Evolutionary conservation across 2,888 invertebrate genomes (phyloP).

Genomic region (Clivina fossor): DNA sequence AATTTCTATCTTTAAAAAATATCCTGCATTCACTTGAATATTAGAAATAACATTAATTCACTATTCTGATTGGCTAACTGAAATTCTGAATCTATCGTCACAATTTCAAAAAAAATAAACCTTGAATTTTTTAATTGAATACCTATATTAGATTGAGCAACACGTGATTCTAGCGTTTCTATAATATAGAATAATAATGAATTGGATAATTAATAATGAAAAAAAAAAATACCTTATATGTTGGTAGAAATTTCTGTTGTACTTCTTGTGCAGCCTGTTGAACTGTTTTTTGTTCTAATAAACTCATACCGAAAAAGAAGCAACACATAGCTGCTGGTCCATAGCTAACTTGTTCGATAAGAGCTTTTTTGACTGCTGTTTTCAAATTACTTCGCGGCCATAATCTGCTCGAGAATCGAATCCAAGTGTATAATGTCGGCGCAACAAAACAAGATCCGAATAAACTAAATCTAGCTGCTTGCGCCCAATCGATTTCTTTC

Average conservation of each 20-base stretch:
- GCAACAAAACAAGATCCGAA: constrained; percentile 83
- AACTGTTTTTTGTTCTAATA: constrained; percentile 58
- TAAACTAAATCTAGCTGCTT: constrained; percentile 71
- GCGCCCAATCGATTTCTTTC: constrained; percentile 69
- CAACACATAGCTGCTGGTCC: constrained; percentile 61
- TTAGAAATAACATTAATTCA: no score
- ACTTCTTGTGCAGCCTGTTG: constrained; percentile 57
- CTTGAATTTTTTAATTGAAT: no score
- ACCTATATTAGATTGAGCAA: no score
- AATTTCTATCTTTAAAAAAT: no score
- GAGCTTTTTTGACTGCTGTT: constrained; percentile 69
- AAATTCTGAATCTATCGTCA: no score
- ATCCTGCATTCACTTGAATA: no score
- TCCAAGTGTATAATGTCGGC: constrained; percentile 78
- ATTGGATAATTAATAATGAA: no score
- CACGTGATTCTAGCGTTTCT: no score
- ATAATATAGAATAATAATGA: no score
- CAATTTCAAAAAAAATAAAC: no score
- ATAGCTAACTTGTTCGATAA: constrained; percentile 62
- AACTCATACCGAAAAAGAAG: constrained; percentile 63
- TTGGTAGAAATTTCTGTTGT: constrained; percentile 59
- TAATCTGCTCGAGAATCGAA: constrained; percentile 71
- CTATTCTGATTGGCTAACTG: no score
- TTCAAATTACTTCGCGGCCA: constrained; percentile 73
- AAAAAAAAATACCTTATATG: constrained; percentile 62